Conservation (phyloP, 2,797 vertebrate species). For the Delichon dasypus region DNA sequence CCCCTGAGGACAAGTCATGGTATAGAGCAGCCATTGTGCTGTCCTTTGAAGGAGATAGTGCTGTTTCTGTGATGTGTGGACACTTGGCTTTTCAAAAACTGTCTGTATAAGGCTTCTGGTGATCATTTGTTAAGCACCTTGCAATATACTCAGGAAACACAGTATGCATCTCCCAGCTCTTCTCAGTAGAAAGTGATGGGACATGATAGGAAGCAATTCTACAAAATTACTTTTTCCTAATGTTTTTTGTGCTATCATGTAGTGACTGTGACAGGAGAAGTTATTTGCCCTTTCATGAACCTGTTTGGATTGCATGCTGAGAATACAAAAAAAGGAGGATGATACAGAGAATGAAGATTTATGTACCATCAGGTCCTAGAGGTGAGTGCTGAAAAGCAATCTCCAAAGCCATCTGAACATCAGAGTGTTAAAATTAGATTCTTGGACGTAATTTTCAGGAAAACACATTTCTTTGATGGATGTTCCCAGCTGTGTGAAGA, state of each 20-base stretch:
- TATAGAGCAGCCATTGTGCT: not conserved
- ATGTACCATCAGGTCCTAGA: not conserved
- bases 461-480: not conserved
- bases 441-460: not conserved
- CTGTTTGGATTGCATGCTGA: not conserved
- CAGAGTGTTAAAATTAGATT: not conserved
- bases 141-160: not conserved
- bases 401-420: not conserved
- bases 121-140: not conserved
- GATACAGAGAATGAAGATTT: slow-evolving; percentile 13
- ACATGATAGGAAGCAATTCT: not conserved
- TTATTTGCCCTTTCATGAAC: slow-evolving; percentile 9
- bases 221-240: not conserved
- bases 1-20: not conserved
- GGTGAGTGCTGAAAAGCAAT: not conserved
- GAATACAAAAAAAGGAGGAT: not conserved
- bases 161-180: not conserved
- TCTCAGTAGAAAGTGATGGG: not conserved
- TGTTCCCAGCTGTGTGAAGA: not conserved
- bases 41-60: not conserved
- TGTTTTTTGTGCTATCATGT: not conserved
- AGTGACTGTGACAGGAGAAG: slow-evolving; percentile 10
- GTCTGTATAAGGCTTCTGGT: not conserved
- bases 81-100: not conserved
- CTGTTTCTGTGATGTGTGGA: not conserved